These are phyloP conservation scores for Syrista parreyssii DNA, from an alignment of 2,888 invertebrate species.

Conservation along the genomic window DNA sequence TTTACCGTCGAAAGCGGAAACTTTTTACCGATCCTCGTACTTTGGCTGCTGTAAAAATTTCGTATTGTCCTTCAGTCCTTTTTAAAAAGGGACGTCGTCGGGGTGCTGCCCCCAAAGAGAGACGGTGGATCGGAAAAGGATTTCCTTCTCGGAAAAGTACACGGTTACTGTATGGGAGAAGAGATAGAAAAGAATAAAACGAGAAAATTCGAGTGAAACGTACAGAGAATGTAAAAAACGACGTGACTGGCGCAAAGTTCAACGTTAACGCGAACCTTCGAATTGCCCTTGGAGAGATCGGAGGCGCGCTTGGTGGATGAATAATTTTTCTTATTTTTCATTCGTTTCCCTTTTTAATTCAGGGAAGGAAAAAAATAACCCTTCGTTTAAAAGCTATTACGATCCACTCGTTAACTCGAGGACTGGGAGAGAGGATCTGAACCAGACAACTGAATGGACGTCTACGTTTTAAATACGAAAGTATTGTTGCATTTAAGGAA, in stretches of 20 bases:
- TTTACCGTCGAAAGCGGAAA: slow-evolving; percentile 29
- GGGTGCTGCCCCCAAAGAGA: not conserved
- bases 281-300: not conserved
- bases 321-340: not conserved
- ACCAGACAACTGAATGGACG: not conserved
- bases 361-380: not conserved
- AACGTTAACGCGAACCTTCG: not conserved
- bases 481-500: not conserved
- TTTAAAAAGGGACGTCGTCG: not conserved
- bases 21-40: slow-evolving; percentile 30
- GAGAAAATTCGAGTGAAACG: not conserved
- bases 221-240: not conserved
- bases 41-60: slow-evolving; percentile 42
- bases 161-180: not conserved
- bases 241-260: not conserved
- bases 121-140: not conserved
- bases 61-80: slow-evolving; percentile 33
- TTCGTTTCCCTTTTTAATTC: not conserved
- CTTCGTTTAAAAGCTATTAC: not conserved
- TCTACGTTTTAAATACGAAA: not conserved
- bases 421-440: not conserved
- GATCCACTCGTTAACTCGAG: not conserved
- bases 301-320: not conserved
- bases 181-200: not conserved
- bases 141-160: not conserved